Evolutionary conservation across 2,113 vertebrate genomes (phyloP).

Genomic region (Lota lota): DNA sequence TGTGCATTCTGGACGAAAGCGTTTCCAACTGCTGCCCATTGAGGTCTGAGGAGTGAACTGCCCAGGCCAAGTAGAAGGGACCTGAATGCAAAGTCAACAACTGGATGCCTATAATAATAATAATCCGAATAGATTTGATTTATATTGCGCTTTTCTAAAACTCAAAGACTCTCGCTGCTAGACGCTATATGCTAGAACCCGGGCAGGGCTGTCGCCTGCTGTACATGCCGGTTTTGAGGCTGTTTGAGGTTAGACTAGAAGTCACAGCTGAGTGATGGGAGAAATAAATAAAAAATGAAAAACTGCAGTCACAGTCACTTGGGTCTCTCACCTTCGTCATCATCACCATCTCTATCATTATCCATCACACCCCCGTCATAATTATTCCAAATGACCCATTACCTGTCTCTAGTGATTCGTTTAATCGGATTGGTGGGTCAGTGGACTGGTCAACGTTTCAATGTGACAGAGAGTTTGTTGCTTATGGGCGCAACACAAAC

Average conservation of each 20-base stretch:
- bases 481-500: slow-evolving; percentile 48
- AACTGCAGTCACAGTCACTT: neutral
- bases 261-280: neutral
- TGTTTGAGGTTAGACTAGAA: neutral
- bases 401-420: slow-evolving; percentile 20
- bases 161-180: neutral
- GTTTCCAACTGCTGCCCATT: neutral
- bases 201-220: neutral
- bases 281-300: too few species aligned
- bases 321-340: neutral
- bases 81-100: neutral
- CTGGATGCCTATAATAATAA: neutral
- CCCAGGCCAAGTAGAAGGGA: neutral
- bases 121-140: neutral
- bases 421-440: slow-evolving; percentile 30
- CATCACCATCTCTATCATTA: neutral
- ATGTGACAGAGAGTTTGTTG: slow-evolving; percentile 42
- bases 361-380: too few species aligned
- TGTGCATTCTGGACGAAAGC: slow-evolving; percentile 5
- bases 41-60: slow-evolving; percentile 3
- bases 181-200: too few species aligned
- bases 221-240: neutral
- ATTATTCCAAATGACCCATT: slow-evolving; percentile 9
- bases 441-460: slow-evolving; percentile 29
- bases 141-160: too few species aligned